phyloP scores from a whole-genome alignment of 2,113 vertebrate genomes.

The Serilophus lunatus region DNA sequence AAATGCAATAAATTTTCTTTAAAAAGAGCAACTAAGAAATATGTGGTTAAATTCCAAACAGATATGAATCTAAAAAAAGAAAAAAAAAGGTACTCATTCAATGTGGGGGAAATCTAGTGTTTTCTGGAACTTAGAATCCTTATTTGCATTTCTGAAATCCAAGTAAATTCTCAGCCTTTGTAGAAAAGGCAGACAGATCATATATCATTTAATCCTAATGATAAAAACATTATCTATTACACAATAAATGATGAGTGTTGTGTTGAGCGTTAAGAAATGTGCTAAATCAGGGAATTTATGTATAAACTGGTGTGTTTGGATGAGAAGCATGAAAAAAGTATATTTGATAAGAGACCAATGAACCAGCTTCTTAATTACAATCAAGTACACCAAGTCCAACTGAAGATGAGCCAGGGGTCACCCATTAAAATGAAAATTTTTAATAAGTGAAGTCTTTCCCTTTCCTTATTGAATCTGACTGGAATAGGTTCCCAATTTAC shows the following conservation, averaged over 20 bases:
- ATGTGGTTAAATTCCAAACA: not conserved
- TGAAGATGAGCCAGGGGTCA: not conserved
- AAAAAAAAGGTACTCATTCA: not conserved
- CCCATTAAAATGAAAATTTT: not conserved
- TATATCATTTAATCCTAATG: not conserved
- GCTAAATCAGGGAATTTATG: rapidly evolving
- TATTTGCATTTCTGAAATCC: not conserved
- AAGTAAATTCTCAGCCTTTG: not conserved
- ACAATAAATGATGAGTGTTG: not conserved
- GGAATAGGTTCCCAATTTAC: not conserved
- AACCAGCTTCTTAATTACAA: not conserved
- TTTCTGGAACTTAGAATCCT: not conserved
- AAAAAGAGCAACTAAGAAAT: not conserved
- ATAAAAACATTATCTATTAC: not conserved
- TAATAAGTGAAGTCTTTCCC: not conserved
- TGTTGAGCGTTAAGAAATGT: not conserved
- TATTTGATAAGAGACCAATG: not conserved
- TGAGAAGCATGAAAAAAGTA: not conserved
- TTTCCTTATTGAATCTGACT: not conserved
- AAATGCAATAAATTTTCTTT: not conserved
- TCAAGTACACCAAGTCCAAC: not conserved
- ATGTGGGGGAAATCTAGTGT: not conserved
- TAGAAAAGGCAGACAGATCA: not conserved
- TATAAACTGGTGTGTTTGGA: not conserved
- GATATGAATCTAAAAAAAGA: not conserved